Evolutionary conservation across 2,888 invertebrate species (phyloP).

Genomic region (Philhelius pedissequus): DNA sequence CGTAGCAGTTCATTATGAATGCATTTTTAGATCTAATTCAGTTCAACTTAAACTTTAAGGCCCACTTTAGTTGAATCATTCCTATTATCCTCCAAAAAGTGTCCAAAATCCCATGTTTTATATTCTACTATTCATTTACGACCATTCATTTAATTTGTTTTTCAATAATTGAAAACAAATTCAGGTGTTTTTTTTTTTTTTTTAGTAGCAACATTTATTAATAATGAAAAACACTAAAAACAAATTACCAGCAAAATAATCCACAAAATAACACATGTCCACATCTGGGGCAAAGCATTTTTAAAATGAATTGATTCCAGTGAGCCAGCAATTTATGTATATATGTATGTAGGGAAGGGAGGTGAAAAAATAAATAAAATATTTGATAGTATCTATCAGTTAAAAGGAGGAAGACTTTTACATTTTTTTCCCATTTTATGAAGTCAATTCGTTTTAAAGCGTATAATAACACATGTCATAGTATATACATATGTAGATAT

Average conservation of each 20-base stretch:
- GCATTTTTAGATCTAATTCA: too few relatives aligned
- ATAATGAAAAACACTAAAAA: not conserved
- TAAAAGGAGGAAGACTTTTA: slow-evolving; percentile 33
- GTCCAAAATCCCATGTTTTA: too few relatives aligned
- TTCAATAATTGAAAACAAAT: slow-evolving; percentile 47
- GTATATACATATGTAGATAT: not conserved
- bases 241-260: slow-evolving; percentile 19
- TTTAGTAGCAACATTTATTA: too few relatives aligned
- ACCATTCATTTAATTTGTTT: slow-evolving; percentile 35
- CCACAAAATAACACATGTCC: slow-evolving; percentile 55
- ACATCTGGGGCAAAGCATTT: slow-evolving; percentile 47
- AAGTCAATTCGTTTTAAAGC: slow-evolving; percentile 55
- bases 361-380: slow-evolving; percentile 38
- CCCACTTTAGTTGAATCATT: too few relatives aligned
- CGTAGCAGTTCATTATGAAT: too few relatives aligned
- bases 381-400: slow-evolving; percentile 60
- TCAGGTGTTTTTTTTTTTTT: not conserved
- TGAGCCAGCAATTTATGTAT: not conserved
- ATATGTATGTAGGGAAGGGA: not conserved
- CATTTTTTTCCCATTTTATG: slow-evolving; percentile 35
- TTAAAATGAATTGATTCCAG: slow-evolving; percentile 58
- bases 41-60: too few relatives aligned
- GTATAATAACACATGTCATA: not conserved
- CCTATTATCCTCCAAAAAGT: too few relatives aligned
- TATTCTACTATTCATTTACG: slow-evolving; percentile 43